These are phyloP conservation scores for Aphelinus atriplicis DNA, from an alignment of 1,140 invertebrate genomes.

Conservation along the genomic window DNA sequence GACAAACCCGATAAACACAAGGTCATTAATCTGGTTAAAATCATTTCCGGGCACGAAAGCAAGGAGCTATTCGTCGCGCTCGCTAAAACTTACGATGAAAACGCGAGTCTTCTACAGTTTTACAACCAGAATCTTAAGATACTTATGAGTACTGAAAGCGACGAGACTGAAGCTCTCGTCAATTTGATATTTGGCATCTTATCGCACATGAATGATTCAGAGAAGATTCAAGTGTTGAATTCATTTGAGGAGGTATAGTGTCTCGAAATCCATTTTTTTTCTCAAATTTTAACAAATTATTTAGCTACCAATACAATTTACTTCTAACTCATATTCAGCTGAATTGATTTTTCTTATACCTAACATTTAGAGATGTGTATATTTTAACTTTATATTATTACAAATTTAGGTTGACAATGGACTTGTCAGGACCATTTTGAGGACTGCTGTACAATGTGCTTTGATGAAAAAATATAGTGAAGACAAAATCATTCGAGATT, in stretches of 20 bases:
- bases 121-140: slow-evolving; percentile 64
- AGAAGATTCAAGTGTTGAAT: slow-evolving; percentile 66
- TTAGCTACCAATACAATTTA: no score
- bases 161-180: slow-evolving; percentile 63
- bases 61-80: slow-evolving; percentile 59
- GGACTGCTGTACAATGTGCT: slow-evolving; percentile 48
- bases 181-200: slow-evolving; percentile 71
- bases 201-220: slow-evolving; percentile 61
- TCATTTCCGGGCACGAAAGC: slow-evolving; percentile 63
- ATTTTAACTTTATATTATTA: neutral
- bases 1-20: slow-evolving; percentile 52
- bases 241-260: slow-evolving; percentile 63
- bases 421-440: neutral
- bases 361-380: no score
- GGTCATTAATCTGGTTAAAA: slow-evolving; percentile 59
- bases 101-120: slow-evolving; percentile 60
- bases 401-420: slow-evolving; percentile 46
- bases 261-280: neutral
- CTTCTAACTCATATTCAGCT: no score
- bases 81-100: slow-evolving; percentile 50
- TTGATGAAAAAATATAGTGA: slow-evolving; percentile 61
- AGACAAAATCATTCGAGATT: slow-evolving; percentile 64
- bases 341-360: no score
- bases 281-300: neutral
- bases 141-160: slow-evolving; percentile 62